phyloP scores from a whole-genome alignment of 2,797 vertebrate species.

The Dipus sagitta region DNA sequence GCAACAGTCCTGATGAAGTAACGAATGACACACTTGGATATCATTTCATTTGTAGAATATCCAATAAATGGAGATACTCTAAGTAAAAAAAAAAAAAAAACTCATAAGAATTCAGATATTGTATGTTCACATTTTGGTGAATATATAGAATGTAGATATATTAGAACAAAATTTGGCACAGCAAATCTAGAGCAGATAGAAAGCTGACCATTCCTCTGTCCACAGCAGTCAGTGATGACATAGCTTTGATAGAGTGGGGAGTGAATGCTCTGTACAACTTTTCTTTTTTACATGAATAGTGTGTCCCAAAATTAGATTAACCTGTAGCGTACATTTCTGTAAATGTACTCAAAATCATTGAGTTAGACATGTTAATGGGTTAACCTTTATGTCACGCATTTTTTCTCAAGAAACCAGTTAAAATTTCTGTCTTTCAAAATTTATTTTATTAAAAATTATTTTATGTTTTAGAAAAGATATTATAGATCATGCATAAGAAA shows the following conservation, averaged over 20 bases:
- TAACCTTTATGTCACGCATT: neutral
- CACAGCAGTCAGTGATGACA: neutral
- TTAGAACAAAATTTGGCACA: neutral
- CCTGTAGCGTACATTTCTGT: neutral
- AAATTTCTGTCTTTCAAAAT: neutral
- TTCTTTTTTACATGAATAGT: neutral
- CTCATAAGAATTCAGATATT: neutral
- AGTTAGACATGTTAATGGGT: neutral
- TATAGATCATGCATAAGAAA: neutral
- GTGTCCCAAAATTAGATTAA: neutral
- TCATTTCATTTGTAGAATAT: too few relatives aligned
- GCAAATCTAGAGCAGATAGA: neutral
- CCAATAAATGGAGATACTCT: too few relatives aligned
- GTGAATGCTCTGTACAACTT: neutral
- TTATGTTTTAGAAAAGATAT: neutral
- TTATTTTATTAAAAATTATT: neutral
- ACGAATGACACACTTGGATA: neutral
- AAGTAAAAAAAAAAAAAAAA: too few relatives aligned
- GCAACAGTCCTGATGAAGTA: neutral
- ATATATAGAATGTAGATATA: neutral
- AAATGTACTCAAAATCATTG: neutral
- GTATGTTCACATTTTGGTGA: neutral
- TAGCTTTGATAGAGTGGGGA: neutral
- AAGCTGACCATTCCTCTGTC: too few relatives aligned
- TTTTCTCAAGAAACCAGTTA: neutral